These are phyloP conservation scores for Aratinga solstitialis DNA, from an alignment of 2,797 vertebrate species.

Conservation along the genomic window DNA sequence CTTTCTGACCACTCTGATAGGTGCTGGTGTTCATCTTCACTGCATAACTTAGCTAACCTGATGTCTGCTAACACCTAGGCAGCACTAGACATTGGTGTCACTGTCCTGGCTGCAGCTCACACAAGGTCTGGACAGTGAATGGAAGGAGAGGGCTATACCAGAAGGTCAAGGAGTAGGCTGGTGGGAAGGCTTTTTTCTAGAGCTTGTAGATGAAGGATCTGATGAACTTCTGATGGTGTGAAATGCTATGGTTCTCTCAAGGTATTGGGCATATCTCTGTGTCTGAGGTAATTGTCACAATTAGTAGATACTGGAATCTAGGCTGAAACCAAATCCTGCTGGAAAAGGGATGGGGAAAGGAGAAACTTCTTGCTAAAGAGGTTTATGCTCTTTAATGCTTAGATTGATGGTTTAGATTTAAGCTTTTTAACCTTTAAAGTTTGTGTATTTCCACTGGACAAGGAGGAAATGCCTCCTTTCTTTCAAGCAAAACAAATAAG, in stretches of 20 bases:
- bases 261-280: background rate
- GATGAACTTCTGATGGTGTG: background rate
- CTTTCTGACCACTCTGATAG: background rate
- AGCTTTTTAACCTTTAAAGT: background rate
- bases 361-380: background rate
- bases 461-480: background rate
- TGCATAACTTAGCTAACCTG: background rate
- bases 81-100: background rate
- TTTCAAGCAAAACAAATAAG: background rate
- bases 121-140: background rate
- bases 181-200: background rate
- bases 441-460: background rate
- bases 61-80: background rate
- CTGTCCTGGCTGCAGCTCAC: background rate
- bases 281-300: background rate
- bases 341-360: background rate
- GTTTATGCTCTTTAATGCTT: background rate
- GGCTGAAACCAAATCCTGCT: background rate
- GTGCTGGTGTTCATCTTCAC: background rate
- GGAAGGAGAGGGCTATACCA: background rate
- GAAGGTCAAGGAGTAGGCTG: background rate
- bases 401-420: background rate
- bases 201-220: background rate
- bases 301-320: background rate
- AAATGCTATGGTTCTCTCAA: background rate